Percentiles rank a stretch among this genome's conserved stretches.
These are phyloP conservation scores for Poliocrania exsul DNA, from an alignment of 2,797 vertebrate species.

Conservation along the genomic window DNA sequence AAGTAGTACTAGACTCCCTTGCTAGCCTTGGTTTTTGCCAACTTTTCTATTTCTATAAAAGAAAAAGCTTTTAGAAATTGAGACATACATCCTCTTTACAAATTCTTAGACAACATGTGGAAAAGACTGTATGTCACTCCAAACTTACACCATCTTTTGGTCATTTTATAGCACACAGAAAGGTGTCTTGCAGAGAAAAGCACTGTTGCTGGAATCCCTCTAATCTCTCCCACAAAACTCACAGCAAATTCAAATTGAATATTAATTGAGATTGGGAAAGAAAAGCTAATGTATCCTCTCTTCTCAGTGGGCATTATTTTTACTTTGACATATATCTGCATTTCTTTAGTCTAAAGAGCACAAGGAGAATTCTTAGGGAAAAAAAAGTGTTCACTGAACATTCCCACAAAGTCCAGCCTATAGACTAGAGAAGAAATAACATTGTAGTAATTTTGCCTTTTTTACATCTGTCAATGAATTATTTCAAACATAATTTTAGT, in stretches of 20 bases:
- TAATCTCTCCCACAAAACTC: background rate
- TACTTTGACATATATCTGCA: background rate
- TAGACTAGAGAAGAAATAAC: background rate
- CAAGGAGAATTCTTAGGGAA: background rate
- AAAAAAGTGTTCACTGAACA: background rate
- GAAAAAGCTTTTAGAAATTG: background rate
- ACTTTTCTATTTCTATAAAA: background rate
- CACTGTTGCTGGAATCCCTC: background rate
- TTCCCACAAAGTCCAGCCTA: background rate
- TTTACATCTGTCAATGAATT: background rate
- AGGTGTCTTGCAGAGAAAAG: background rate
- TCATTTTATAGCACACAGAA: background rate
- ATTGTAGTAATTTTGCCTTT: background rate
- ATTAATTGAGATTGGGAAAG: background rate
- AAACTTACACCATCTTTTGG: slow-evolving; percentile 23
- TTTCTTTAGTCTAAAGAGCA: background rate
- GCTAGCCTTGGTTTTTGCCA: background rate
- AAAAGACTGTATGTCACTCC: background rate
- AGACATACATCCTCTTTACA: background rate
- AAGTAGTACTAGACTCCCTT: background rate
- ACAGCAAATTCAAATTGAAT: background rate
- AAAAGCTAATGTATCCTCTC: background rate
- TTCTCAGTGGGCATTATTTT: slow-evolving; percentile 6
- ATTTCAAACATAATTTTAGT: background rate
- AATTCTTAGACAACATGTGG: background rate